These are phyloP conservation scores for Salpingus planirostris DNA, from an alignment of 2,888 invertebrate genomes.

Conservation along the genomic window DNA sequence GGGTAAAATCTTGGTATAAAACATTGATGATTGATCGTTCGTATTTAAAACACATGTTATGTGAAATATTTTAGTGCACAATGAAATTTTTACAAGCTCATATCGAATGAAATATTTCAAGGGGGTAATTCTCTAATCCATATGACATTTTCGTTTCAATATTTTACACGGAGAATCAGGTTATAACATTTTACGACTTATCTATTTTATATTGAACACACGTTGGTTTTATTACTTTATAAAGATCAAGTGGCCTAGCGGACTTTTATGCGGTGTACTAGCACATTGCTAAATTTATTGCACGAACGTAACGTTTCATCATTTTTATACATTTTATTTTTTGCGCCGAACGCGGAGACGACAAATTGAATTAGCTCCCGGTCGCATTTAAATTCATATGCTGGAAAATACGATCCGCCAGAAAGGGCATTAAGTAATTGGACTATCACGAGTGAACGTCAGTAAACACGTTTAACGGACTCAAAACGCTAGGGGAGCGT, in stretches of 20 bases:
- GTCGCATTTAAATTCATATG: too few species aligned
- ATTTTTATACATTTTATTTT: conserved; percentile 10
- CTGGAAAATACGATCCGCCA: too few species aligned
- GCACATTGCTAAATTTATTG: conserved; percentile 19
- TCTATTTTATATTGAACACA: conserved; percentile 26
- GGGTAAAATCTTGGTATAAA: too few species aligned
- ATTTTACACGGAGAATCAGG: conserved; percentile 18
- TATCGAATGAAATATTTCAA: conserved; percentile 5
- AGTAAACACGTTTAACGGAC: too few species aligned
- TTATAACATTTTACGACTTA: conserved; percentile 26
- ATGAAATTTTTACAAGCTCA: conserved; percentile 8
- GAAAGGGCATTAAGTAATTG: too few species aligned
- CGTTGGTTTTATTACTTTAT: conserved; percentile 28
- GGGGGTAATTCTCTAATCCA: conserved; percentile 13
- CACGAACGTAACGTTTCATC: conserved; percentile 8
- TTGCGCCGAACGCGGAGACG: too few species aligned
- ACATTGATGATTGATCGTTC: too few species aligned
- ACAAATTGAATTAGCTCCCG: too few species aligned
- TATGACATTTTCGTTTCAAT: conserved; percentile 17
- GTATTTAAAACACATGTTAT: too few species aligned
- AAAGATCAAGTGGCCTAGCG: conserved; percentile 26
- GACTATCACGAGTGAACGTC: too few species aligned
- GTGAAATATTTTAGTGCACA: too few species aligned
- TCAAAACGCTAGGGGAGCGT: too few species aligned
- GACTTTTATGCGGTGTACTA: conserved; percentile 25